A percentile compares a stretch with the other conserved stretches of the same genome.
These are phyloP conservation scores for Potamilus streckersoni DNA, from an alignment of 1,140 invertebrate genomes.

Conservation along the genomic window DNA sequence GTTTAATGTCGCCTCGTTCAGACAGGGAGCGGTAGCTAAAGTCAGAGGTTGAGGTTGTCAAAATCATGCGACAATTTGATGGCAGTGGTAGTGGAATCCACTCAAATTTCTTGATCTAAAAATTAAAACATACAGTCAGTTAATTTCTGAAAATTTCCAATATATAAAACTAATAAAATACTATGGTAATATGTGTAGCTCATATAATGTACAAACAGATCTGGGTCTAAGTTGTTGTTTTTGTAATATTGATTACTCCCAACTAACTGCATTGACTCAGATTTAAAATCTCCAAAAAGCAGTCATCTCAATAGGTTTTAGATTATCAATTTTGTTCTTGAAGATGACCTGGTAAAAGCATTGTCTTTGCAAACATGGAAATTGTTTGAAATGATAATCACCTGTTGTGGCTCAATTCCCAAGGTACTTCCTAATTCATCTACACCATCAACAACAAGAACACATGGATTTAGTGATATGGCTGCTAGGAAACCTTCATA, in stretches of 20 bases:
- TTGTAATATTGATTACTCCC: too few species aligned
- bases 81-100: slow-evolving; percentile 63
- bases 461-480: slow-evolving; percentile 55
- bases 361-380: too few species aligned
- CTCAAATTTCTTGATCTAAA: slow-evolving; percentile 58
- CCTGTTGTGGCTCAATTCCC: slow-evolving; percentile 41
- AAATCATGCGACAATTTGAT: slow-evolving; percentile 56
- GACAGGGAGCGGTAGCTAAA: slow-evolving; percentile 45
- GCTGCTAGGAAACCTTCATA: slow-evolving; percentile 59
- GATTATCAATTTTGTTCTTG: too few species aligned
- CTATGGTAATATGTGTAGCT: too few species aligned
- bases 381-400: slow-evolving; percentile 6
- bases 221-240: too few species aligned
- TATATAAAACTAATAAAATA: too few species aligned
- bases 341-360: too few species aligned
- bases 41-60: slow-evolving; percentile 57
- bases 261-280: too few species aligned
- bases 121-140: slow-evolving; percentile 1
- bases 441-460: slow-evolving; percentile 61
- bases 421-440: slow-evolving; percentile 55
- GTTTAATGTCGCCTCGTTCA: slow-evolving; percentile 43
- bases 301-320: too few species aligned
- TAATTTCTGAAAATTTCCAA: too few species aligned
- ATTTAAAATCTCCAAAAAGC: too few species aligned
- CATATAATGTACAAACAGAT: too few species aligned